A percentile compares a stretch with the other conserved stretches of the same genome.
Evolutionary conservation across 2,888 invertebrate genomes (phyloP).

Genomic region (Julus scandinavius): DNA sequence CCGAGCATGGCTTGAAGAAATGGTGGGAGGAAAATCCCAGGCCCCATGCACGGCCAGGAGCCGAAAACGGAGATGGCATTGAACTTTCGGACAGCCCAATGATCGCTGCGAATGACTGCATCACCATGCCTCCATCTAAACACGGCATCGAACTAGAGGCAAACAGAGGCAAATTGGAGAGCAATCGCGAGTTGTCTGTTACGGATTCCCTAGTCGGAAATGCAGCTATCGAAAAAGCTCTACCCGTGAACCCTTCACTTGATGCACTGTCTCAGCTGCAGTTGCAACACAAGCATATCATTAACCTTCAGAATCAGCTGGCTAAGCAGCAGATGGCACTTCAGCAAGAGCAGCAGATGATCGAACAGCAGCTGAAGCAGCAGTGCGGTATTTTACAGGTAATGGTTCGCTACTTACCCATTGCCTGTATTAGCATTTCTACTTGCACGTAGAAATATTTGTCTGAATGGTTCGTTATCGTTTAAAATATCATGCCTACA

Average conservation of each 20-base stretch:
- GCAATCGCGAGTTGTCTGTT: no score
- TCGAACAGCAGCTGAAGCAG: constrained; percentile 48
- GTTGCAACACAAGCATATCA: constrained; percentile 25
- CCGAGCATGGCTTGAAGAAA: constrained; percentile 63
- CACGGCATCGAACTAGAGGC: neutral
- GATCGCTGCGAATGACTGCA: no score
- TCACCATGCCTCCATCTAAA: neutral
- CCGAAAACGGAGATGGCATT: no score
- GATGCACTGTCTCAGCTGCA: constrained; percentile 48
- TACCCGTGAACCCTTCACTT: neutral
- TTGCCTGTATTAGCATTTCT: no score
- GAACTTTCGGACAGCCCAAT: no score
- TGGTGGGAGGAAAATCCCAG: constrained; percentile 61
- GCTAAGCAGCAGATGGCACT: constrained; percentile 47
- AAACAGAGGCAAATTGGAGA: neutral
- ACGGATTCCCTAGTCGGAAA: no score
- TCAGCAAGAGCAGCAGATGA: constrained; percentile 54
- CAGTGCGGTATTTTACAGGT: neutral
- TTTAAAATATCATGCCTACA: no score
- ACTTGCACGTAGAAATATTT: no score
- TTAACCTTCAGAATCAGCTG: constrained; percentile 50
- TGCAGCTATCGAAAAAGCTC: no score
- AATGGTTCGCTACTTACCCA: neutral
- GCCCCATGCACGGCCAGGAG: neutral
- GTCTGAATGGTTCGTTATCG: no score